Conservation (phyloP, 1,140 invertebrate species). For the Chymomyza costata region DNA sequence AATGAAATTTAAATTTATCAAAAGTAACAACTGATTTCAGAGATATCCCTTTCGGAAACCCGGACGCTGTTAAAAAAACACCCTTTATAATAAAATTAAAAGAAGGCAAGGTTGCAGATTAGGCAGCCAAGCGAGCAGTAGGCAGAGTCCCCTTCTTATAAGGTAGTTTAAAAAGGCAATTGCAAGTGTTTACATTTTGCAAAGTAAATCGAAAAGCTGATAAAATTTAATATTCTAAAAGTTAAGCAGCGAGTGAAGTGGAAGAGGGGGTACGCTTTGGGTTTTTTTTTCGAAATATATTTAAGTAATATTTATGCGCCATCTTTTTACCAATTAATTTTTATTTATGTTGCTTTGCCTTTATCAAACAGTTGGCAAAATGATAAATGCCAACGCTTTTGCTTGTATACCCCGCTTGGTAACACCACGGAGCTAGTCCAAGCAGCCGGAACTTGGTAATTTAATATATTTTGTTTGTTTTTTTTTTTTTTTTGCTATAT, state of each 20-base stretch:
- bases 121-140: no score
- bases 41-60: no score
- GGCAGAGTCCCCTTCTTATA: no score
- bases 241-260: slow-evolving; percentile 19
- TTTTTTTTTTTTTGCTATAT: slow-evolving; percentile 20
- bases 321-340: slow-evolving; percentile 49
- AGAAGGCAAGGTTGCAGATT: no score
- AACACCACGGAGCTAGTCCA: no score
- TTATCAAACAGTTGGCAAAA: slow-evolving; percentile 73
- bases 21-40: no score
- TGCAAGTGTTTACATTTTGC: slow-evolving; percentile 12
- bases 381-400: slow-evolving; percentile 62
- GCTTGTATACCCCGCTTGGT: slow-evolving; percentile 21
- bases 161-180: slow-evolving; percentile 9
- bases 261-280: not conserved
- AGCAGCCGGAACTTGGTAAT: slow-evolving; percentile 53
- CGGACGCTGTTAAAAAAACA: no score
- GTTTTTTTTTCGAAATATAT: slow-evolving; percentile 44
- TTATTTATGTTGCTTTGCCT: slow-evolving; percentile 52
- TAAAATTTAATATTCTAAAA: slow-evolving; percentile 63
- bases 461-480: slow-evolving; percentile 52
- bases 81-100: no score
- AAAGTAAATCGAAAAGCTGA: slow-evolving; percentile 38
- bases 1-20: no score
- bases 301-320: slow-evolving; percentile 64